phyloP scores from a whole-genome alignment of 1,140 invertebrate genomes.

The Pseudobourletiella spinata region DNA sequence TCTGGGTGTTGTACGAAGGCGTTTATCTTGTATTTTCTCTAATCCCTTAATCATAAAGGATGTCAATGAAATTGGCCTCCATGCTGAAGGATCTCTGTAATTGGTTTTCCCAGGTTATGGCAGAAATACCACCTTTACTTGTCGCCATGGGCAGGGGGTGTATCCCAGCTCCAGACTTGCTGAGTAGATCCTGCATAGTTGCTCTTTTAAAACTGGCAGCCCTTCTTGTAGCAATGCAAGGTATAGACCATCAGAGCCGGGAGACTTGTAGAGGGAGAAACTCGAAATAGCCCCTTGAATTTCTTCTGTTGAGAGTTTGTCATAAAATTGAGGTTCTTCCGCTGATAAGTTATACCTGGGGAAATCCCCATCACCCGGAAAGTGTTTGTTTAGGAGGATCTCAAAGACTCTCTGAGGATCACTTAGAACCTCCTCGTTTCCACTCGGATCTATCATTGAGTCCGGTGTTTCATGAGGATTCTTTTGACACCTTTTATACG shows the following conservation, averaged over 20 bases:
- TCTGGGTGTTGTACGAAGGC: neutral
- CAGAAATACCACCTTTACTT: conserved; percentile 14
- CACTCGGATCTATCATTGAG: too few species aligned
- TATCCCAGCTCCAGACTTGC: conserved; percentile 2
- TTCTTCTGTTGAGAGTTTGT: neutral
- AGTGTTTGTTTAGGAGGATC: neutral
- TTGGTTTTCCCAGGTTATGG: conserved; percentile 23
- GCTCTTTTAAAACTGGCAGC: neutral
- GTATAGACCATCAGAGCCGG: neutral
- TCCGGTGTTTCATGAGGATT: neutral
- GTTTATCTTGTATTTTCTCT: neutral
- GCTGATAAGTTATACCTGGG: neutral
- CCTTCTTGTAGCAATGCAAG: neutral
- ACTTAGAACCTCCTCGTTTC: too few species aligned
- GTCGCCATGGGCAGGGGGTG: conserved; percentile 4
- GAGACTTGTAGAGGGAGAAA: neutral
- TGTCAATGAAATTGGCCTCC: conserved; percentile 27
- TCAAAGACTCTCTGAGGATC: neutral
- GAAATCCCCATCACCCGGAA: neutral
- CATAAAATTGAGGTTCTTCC: neutral
- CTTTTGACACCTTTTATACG: neutral
- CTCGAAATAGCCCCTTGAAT: neutral
- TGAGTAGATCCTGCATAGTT: neutral
- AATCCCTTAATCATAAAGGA: neutral
- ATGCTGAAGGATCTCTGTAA: conserved; percentile 4